Base-by-base conservation (phyloP, 2,797 vertebrate species). In the Propithecus perrieri region DNA sequence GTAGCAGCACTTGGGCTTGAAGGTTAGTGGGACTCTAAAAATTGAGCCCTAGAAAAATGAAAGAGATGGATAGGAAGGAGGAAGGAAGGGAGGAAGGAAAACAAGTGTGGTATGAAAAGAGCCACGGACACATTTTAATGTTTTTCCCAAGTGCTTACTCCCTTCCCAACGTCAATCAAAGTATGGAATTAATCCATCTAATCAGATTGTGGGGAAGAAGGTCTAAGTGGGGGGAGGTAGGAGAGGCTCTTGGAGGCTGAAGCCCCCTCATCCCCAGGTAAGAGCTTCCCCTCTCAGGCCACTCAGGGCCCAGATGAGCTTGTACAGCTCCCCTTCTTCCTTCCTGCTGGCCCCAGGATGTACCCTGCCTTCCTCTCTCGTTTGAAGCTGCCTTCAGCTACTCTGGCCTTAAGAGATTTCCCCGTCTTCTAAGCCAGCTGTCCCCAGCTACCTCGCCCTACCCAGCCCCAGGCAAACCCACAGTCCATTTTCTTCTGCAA, bases 401-500 rank as follows among this genome's bases (percentile, higher is more conserved):
- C 38, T 41, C 8, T 28, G 1, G 38, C 78, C 17, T n/a, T 20
- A 18, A n/a, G 7, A 50, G 53, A 43, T 3, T 74, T 76, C 84
- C 85, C 30, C 48, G 24, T 24, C 13, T 26, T 9, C 26, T 17
- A 22, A 88, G 46, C 33, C 81, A 55, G 55, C 41, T 43, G 28
- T 71, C n/a, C 85, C 85, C 43, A 50, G 50, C 48, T 11, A 43
- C 80, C 92, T 53, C 79, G 2, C 93, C 96, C 72, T 30, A 35
- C 74, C 72, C 63, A 85, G 67, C 65, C 85, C 28, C 7, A 33
- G 33, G 61, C 67, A 65, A 74, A 76, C 80, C 24, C 79, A 84
- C 71, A 69, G 95, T 61, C 41, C 94, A 74, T 74, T 94, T 94
- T 93, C 55, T 87, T 72, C 38, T 9, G 7, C 22, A 57, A 95